Conservation (phyloP, 2,113 vertebrate species). For the Dasyurus viverrinus region DNA sequence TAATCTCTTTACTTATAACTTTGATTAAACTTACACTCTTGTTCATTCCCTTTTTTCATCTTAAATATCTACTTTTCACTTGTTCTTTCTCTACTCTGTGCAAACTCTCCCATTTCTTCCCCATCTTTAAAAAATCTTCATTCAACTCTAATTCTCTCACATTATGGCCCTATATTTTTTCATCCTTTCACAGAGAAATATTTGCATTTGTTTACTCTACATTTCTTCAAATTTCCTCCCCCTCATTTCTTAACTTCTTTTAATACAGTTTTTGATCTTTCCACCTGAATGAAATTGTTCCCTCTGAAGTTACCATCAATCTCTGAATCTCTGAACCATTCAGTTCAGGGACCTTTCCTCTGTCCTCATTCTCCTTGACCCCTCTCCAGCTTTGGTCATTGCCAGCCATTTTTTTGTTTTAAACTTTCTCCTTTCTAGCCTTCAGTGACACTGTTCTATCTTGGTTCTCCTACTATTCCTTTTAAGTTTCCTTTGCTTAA, state of each 20-base stretch:
- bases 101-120: neutral
- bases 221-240: neutral
- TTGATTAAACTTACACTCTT: neutral
- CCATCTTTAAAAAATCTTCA: neutral
- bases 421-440: neutral
- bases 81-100: neutral
- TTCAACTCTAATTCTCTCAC: neutral
- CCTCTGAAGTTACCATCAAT: neutral
- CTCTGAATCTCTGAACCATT: neutral
- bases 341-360: neutral
- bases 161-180: neutral
- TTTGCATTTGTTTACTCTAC: neutral
- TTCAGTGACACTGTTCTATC: neutral
- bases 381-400: neutral
- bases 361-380: neutral
- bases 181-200: neutral
- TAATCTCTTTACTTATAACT: neutral
- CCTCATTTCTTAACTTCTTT: neutral
- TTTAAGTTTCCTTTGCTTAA: neutral
- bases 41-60: neutral
- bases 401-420: neutral
- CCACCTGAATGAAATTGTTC: neutral
- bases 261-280: neutral
- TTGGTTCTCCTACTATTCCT: neutral
- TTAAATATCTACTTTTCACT: neutral